Base-by-base conservation (phyloP, 2,797 vertebrate species). In the Sylvilagus floridanus region DNA sequence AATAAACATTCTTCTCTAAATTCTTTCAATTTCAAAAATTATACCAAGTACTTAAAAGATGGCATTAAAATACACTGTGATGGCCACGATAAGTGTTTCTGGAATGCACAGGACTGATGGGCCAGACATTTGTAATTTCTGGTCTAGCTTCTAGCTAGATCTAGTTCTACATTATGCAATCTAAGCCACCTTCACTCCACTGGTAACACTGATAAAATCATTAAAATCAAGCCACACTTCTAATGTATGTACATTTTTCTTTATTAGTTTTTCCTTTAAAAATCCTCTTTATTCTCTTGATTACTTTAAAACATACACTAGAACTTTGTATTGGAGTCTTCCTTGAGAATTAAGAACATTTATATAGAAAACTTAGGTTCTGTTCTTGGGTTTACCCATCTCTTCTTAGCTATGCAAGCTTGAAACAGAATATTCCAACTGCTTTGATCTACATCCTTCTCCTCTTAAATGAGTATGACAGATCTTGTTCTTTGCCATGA, bases 1-100 rank as follows among this genome's bases (percentile, higher is more conserved):
- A 52, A 88, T 75, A 69, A 21, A 69, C 0, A n/a, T 83, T 16
- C 73, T 96, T 84, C 60, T 86, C 63, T 71, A 65, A 83, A 92
- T 60, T 62, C 9, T 82, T 13, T 42, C 22, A 57, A 47, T 84
- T 92, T 88, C 54, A 79, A 95, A 57, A 94, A 66, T 50, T 32
- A 4, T 19, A 24, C 16, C 17, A 32, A 75, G 3, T 30, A 26
- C 10, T 75, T 78, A 79, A 89, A 94, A 85, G 86, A 54, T 19
- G 30, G 21, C 28, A 47, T 79, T 84, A 57, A 92, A 88, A 85
- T 83, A 42, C 16, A 52, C 12, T 17, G 30, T 12, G 4, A 86
- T 82, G 4, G 9, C 4, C 37, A 24, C 19, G 86, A 73, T 90
- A 24, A 6, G 16, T 52, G 21, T 79, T 7, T 57, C 81, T 16